Percentiles rank a stretch among this genome's conserved stretches.
Evolutionary conservation across 2,113 vertebrate genomes (phyloP).

Genomic region (Paradoxurus hermaphroditus): DNA sequence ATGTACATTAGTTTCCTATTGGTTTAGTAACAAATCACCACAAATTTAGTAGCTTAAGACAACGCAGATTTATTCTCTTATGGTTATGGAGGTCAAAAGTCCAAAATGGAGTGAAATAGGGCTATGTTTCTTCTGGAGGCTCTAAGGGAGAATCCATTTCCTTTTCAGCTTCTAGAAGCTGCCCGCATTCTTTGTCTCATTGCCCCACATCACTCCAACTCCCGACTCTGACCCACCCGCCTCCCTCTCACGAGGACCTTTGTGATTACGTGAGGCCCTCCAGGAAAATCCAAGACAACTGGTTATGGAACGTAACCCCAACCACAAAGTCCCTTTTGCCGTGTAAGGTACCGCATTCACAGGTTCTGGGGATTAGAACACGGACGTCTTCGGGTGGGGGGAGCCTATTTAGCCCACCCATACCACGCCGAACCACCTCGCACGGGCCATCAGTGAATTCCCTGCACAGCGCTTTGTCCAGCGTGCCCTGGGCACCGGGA

Average conservation of each 20-base stretch:
- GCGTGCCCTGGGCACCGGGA: fast-evolving
- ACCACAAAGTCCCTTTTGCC: background rate
- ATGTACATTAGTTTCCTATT: background rate
- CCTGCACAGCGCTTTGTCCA: fast-evolving
- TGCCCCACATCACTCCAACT: no score
- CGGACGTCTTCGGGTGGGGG: background rate
- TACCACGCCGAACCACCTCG: no score
- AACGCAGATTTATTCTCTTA: background rate
- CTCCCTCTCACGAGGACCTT: background rate
- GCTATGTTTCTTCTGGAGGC: background rate
- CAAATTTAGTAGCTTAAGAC: background rate
- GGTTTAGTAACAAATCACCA: background rate
- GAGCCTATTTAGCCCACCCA: background rate
- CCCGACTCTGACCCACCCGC: background rate
- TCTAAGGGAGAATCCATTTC: background rate
- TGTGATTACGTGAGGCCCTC: background rate
- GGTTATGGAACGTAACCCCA: background rate
- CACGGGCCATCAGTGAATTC: background rate
- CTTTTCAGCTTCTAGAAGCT: background rate
- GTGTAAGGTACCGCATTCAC: background rate
- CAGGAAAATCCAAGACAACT: background rate
- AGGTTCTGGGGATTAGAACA: background rate
- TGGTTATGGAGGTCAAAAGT: background rate
- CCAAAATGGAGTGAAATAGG: background rate
- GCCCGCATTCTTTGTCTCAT: no score